Base-by-base conservation (phyloP, 1,140 invertebrate species). In the Ceratosolen solmsi region DNA sequence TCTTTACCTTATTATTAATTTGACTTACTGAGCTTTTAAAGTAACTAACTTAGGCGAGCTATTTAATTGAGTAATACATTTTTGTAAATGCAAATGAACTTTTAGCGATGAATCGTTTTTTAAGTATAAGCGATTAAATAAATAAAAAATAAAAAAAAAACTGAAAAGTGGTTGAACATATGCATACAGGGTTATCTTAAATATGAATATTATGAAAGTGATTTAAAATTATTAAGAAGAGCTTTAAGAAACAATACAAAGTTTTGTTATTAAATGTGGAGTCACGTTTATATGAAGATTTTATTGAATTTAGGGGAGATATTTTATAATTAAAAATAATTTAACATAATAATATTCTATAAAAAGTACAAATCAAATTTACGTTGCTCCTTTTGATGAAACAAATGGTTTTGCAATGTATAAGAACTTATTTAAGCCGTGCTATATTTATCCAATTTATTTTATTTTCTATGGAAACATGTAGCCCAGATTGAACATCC, bases 141-240 rank as follows among this genome's bases (percentile, higher is more conserved):
- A n/a, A n/a, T n/a, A n/a, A n/a, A n/a, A n/a, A n/a, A n/a, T n/a
- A n/a, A n/a, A n/a, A n/a, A 30, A 54, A n/a, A 78, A 70, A 78
- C 38, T 60, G 78, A 49, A 63, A 73, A 74, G 58, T 80, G 38
- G 38, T 38, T 56, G 54, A 80, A 60, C 38, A 13, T 30, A 80
- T 63, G n/a, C 30, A 46, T 79, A 79, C 65, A 72, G 68, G 78
- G 78, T 80, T 80, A 74, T 30, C 58, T 80, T 68, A 36, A 74
- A 46, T 54, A 65, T 65, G 41, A 74, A 80, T 73, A 73, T 9
- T 25, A 65, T 68, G 79, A 80, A 80, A 80, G 79, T 80, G 58
- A 73, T 81, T 68, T 70, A 25, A 68, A 80, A 80, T 74, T 65
- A 80, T 51, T 56, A 33, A 70, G n/a, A 58, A n/a, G 33, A 79